Percentiles rank a stretch among this genome's conserved stretches.
Evolutionary conservation across 2,113 vertebrate genomes (phyloP).

Genomic region (Cathartes aura): DNA sequence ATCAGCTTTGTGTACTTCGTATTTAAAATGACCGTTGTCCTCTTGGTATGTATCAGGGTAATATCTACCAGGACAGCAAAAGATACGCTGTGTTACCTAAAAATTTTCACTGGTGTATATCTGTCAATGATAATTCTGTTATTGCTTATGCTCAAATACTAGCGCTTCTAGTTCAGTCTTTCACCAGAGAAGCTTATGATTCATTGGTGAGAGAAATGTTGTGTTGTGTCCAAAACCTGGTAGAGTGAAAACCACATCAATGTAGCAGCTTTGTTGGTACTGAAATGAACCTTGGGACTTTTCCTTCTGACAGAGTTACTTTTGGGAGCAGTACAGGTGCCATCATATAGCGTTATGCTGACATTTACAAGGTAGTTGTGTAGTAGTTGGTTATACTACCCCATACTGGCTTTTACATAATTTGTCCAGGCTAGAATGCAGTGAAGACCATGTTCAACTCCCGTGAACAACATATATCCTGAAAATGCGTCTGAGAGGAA

Average conservation of each 20-base stretch:
- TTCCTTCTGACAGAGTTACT: not conserved
- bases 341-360: fast-evolving
- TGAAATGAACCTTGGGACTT: not conserved
- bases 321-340: not conserved
- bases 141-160: not conserved
- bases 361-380: too few relatives aligned
- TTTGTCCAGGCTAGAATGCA: not conserved
- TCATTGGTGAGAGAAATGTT: not conserved
- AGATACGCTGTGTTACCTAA: not conserved
- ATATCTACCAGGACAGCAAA: not conserved
- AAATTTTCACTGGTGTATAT: not conserved
- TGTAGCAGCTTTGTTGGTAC: not conserved
- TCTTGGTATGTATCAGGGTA: not conserved
- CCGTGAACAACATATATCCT: fast-evolving
- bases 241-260: not conserved
- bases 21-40: not conserved
- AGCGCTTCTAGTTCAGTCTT: not conserved
- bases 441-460: not conserved
- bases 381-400: not conserved
- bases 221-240: not conserved
- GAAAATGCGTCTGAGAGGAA: not conserved
- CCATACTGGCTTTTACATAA: not conserved
- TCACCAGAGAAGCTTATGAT: not conserved
- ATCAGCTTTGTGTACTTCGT: not conserved
- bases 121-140: not conserved